These are phyloP conservation scores for Ariopsis seemanni DNA, from an alignment of 2,113 vertebrate species.

Conservation along the genomic window DNA sequence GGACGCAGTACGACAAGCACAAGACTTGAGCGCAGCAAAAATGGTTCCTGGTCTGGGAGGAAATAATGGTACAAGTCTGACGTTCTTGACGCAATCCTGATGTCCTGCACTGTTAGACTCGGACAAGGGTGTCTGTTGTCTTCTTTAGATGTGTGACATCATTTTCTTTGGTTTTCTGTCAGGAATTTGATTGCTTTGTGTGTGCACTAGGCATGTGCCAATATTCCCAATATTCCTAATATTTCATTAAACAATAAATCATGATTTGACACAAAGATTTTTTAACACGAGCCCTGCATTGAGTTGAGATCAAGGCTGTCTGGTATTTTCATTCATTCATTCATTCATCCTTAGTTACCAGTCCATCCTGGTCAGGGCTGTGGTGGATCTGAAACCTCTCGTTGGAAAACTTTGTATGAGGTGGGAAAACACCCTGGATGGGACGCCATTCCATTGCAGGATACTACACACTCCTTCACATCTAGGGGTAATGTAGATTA, in stretches of 20 bases:
- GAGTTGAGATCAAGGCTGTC: not conserved
- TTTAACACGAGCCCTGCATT: not conserved
- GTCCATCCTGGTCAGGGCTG: not conserved
- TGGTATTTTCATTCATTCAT: not conserved
- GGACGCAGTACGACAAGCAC: slow-evolving; percentile 37
- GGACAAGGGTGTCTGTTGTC: not conserved
- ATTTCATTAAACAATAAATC: not conserved
- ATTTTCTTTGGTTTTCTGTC: not conserved
- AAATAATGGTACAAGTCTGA: not conserved
- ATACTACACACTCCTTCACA: not conserved
- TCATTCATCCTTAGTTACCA: not conserved
- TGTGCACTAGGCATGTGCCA: not conserved
- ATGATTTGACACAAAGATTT: not conserved
- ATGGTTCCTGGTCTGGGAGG: not conserved
- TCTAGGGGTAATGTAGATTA: not conserved
- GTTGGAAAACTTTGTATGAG: not conserved
- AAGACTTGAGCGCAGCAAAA: slow-evolving; percentile 40
- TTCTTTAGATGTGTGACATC: not conserved
- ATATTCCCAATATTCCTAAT: not conserved
- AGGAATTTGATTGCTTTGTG: not conserved
- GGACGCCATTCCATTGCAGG: not conserved
- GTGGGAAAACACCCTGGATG: not conserved
- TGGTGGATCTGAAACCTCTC: not conserved
- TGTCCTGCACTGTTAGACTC: slow-evolving; percentile 8
- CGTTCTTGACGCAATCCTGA: slow-evolving; percentile 44